Evolutionary conservation across 2,888 invertebrate species (phyloP), one percentile per base, ranked within the genome.

Genomic region (Myopa tessellatipennis): DNA sequence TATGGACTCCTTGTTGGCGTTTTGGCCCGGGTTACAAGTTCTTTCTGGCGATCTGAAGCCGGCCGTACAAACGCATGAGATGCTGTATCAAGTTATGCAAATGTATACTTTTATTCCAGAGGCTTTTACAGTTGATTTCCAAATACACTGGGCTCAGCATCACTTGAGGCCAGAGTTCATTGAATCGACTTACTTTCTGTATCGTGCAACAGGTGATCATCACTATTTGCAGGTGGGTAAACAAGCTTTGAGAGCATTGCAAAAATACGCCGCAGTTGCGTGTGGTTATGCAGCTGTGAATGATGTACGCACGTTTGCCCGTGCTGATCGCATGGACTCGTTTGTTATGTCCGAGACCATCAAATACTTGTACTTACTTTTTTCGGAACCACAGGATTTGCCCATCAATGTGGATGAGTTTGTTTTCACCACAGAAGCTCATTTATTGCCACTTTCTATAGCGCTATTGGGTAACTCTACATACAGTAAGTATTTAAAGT

Each of bases 261-360:
- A 99, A 87, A 93, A 94, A 82, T 94, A 96, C 90, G 95, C 98
- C 0, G 91, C 95, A 83, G 98, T 98, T n/a, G 92, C 95, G 2
- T 99, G 99, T 88, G 99, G 99, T 0, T 99, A 96, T 90, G 99
- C 99, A 1, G 97, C 98, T 3, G 96, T 98, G n/a, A 97, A 96
- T 84, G 98, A 98, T 89, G 96, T 98, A 1, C 92, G 97, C 68
- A 97, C 97, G 0, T 93, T 95, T 45, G 92, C 93, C 78, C 96
- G 97, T 85, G 98, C 98, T 87, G 98, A 99, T 87, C 93, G 98
- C 81, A 98, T 99, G 98, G 99, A 99, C 88, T 98, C 98, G 0
- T 99, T 97, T 90, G 97, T 99, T 0, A 91, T 99, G 1, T 96
- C 99, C 0, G 99, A 99, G 90, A 99, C 99, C 0, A 96, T 99